phyloP scores from a whole-genome alignment of 2,888 invertebrate species.

The Rhaphigaster nebulosa region DNA sequence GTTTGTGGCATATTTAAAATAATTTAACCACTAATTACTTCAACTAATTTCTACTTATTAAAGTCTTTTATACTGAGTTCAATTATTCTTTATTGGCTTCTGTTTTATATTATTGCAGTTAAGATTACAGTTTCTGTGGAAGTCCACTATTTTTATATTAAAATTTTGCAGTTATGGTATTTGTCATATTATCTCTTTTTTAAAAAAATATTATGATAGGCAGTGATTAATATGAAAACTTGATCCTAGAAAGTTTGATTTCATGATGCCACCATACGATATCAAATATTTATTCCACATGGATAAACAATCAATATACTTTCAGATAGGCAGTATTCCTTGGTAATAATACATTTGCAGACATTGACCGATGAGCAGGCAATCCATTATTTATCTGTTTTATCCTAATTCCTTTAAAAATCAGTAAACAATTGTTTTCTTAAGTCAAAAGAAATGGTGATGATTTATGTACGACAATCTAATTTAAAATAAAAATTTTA shows the following conservation, averaged over 20 bases:
- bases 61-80: background rate
- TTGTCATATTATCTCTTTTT: background rate
- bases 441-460: background rate
- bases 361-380: background rate
- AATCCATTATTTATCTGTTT: background rate
- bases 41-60: background rate
- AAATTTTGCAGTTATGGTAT: background rate
- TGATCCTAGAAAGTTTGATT: background rate
- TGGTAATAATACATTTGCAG: background rate
- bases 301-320: background rate
- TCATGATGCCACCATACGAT: background rate
- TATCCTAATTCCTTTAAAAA: no score
- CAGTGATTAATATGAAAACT: no score
- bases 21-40: background rate
- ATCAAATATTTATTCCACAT: no score
- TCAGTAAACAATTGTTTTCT: background rate
- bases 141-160: background rate
- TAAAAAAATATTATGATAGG: background rate
- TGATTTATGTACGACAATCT: background rate
- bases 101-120: background rate
- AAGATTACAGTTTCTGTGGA: background rate
- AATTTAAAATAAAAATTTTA: background rate
- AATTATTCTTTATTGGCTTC: background rate
- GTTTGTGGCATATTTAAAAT: background rate
- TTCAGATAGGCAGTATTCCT: background rate